These are phyloP conservation scores for Onchidella celtica DNA, from an alignment of 2,888 invertebrate genomes.

Conservation along the genomic window DNA sequence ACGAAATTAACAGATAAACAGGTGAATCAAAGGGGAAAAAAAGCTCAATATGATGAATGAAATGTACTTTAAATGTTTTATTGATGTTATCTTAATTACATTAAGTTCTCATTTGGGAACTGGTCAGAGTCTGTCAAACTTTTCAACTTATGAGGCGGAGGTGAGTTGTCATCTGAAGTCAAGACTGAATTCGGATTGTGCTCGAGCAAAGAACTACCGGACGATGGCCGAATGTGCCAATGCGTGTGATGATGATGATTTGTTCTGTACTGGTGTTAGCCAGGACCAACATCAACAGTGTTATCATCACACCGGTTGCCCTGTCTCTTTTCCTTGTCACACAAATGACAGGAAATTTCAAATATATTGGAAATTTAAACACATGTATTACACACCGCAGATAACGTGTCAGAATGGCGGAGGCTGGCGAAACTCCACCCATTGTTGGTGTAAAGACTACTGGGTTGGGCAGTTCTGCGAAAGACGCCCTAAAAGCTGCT, in stretches of 20 bases:
- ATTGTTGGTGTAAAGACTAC: neutral
- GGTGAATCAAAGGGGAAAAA: no score
- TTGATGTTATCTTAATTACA: no score
- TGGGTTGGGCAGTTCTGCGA: constrained; percentile 19
- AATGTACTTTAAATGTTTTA: no score
- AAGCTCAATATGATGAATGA: no score
- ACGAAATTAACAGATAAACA: no score
- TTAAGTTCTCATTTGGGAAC: no score
- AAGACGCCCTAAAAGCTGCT: neutral
- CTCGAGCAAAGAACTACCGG: neutral
- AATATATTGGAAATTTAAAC: no score
- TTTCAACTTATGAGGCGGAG: neutral
- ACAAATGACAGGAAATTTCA: no score
- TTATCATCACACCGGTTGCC: no score
- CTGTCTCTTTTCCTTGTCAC: no score
- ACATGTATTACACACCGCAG: no score
- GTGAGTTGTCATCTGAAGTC: neutral
- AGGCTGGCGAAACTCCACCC: neutral
- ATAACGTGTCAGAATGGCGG: neutral
- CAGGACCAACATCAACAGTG: neutral
- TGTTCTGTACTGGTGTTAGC: neutral
- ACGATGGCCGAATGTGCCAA: neutral
- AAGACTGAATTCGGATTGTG: neutral
- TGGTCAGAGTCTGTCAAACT: no score
- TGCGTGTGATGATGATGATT: neutral